These are phyloP conservation scores for Drosophila pectinifera DNA, from an alignment of 1,140 invertebrate genomes.

Conservation along the genomic window DNA sequence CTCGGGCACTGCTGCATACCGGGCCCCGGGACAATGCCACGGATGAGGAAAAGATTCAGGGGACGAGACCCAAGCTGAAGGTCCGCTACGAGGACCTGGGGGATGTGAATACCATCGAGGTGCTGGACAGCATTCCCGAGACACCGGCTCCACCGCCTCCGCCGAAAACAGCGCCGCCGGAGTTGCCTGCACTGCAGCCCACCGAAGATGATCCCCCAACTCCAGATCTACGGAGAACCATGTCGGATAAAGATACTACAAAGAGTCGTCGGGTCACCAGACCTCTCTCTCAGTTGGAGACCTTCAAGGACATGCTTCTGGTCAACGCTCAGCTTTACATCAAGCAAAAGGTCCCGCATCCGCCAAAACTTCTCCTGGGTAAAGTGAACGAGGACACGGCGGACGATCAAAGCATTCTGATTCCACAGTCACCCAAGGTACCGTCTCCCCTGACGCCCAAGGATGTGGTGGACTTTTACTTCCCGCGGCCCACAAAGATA, in stretches of 20 bases:
- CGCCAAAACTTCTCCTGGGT: slow-evolving; percentile 67
- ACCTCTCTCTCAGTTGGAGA: slow-evolving; percentile 71
- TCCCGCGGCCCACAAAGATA: slow-evolving; percentile 75
- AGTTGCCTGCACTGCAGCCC: slow-evolving; percentile 24
- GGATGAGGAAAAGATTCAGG: slow-evolving; percentile 73
- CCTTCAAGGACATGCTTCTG: slow-evolving; percentile 80
- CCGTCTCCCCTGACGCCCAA: slow-evolving; percentile 61
- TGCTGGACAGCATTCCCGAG: slow-evolving; percentile 71
- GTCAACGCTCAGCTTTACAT: slow-evolving; percentile 82
- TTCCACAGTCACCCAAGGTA: slow-evolving; percentile 28
- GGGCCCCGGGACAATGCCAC: slow-evolving; percentile 58
- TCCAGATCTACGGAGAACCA: slow-evolving; percentile 62
- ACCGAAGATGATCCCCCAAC: slow-evolving; percentile 44
- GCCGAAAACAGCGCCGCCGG: slow-evolving; percentile 56
- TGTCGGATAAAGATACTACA: slow-evolving; percentile 48
- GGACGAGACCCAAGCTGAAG: slow-evolving; percentile 41
- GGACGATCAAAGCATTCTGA: slow-evolving; percentile 45
- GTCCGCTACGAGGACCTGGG: slow-evolving; percentile 34
- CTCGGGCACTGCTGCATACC: slow-evolving; percentile 52
- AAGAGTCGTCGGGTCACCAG: slow-evolving; percentile 54
- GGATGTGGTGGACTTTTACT: slow-evolving; percentile 83
- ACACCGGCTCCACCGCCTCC: slow-evolving; percentile 70
- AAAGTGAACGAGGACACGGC: slow-evolving; percentile 49
- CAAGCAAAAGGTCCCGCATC: slow-evolving; percentile 76
- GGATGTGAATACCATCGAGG: slow-evolving; percentile 59